A percentile compares a stretch with the other conserved stretches of the same genome.
phyloP scores from a whole-genome alignment of 2,888 invertebrate species.

The Rapana venosa region DNA sequence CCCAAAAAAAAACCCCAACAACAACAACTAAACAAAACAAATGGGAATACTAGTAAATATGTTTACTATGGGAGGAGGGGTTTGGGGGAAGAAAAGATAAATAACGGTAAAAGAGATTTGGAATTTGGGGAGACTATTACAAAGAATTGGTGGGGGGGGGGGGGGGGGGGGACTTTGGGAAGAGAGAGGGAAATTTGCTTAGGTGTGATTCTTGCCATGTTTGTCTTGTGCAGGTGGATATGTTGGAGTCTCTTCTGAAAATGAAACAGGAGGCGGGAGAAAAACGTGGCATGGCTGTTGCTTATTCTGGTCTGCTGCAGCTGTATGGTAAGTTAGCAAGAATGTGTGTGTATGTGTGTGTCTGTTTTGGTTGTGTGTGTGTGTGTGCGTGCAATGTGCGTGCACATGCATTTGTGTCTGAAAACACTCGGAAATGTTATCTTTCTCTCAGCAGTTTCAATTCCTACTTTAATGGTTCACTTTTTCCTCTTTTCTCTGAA shows the following conservation, averaged over 20 bases:
- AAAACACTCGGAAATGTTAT: neutral
- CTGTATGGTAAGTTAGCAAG: conserved; percentile 3
- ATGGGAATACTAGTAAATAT: neutral
- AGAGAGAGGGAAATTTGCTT: neutral
- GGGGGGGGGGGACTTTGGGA: neutral
- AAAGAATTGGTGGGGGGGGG: neutral
- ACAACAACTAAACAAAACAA: neutral
- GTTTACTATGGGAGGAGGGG: neutral
- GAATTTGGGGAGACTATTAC: too few relatives aligned
- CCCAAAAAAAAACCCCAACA: too few relatives aligned
- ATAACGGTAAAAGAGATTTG: too few relatives aligned
- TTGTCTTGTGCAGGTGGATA: conserved; percentile 1
- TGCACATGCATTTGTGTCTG: neutral
- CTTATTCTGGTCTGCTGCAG: conserved; percentile 27
- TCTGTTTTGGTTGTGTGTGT: neutral
- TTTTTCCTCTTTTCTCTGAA: too few relatives aligned
- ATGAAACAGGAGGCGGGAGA: conserved; percentile 25
- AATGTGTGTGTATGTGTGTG: neutral
- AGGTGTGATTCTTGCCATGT: neutral
- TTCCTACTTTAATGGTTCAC: too few relatives aligned
- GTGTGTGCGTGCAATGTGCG: neutral
- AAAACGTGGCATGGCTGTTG: conserved; percentile 12
- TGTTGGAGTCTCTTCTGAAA: conserved; percentile 26
- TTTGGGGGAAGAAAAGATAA: neutral
- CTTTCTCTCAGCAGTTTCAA: too few relatives aligned